These are phyloP conservation scores for Brachionus rotundiformis DNA, from an alignment of 1,140 invertebrate genomes.

Conservation along the genomic window DNA sequence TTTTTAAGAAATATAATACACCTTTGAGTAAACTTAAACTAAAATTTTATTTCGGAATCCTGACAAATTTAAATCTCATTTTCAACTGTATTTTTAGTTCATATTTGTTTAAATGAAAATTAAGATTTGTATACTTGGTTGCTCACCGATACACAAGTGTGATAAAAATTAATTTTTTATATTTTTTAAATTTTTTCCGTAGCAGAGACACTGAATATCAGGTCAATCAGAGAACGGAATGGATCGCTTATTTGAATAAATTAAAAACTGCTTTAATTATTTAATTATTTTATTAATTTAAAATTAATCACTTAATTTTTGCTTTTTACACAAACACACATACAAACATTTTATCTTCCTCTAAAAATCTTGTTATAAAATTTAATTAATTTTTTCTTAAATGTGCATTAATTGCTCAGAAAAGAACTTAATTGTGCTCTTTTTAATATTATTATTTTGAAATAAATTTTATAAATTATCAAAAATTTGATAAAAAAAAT, in stretches of 20 bases:
- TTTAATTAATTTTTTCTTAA: background rate
- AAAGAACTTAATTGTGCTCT: background rate
- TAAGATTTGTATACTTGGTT: conserved; percentile 24
- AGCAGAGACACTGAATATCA: too few species aligned
- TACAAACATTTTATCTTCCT: background rate
- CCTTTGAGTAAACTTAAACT: conserved; percentile 48
- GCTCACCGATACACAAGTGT: background rate
- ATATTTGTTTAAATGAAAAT: conserved; percentile 42
- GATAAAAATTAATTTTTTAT: conserved; percentile 14
- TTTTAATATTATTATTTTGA: background rate
- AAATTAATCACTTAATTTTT: background rate
- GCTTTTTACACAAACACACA: background rate
- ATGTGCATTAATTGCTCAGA: background rate
- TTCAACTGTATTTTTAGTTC: background rate
- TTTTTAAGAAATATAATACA: conserved; percentile 45
- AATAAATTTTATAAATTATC: background rate
- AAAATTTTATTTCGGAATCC: conserved; percentile 26
- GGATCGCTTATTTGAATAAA: background rate
- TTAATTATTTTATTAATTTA: conserved; percentile 5
- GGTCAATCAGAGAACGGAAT: background rate
- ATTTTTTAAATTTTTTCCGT: too few species aligned
- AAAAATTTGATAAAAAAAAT: conserved; percentile 3
- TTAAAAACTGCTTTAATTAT: background rate
- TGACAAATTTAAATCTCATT: conserved; percentile 19
- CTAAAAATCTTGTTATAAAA: background rate